Base-by-base conservation (phyloP, 2,888 invertebrate species). In the Drosophila anomelani region DNA sequence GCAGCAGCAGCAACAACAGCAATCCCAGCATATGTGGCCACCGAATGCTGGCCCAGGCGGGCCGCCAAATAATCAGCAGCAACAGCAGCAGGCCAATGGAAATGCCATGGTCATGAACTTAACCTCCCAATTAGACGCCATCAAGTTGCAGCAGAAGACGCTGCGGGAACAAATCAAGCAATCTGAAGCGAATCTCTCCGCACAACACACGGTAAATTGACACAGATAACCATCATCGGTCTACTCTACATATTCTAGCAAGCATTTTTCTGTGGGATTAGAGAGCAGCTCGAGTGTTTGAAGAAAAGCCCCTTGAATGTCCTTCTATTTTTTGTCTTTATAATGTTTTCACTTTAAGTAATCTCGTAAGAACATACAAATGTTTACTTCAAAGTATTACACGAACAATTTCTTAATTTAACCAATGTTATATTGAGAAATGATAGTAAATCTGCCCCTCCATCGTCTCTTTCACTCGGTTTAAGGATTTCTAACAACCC, bases 161-260 rank as follows among this genome's bases (percentile, higher is more conserved):
- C 93, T 98, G 78, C 96, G 96, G 91, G 98, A 98, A 91, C 98
- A 99, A 94, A 97, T 99, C 77, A 95, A 95, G 84, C 98, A 99
- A 92, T 98, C 98, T 90, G 99, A 99, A 93, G 96, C 96, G 90
- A 99, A 99, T 94, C 94, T 99, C 78, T 96, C 96, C 85, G 99
- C 98, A 61, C 99, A 99, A 92, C 98, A 98, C 92, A 95, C 97
- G 91, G 97, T 97, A 89, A 91, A 72, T 86, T 84, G 43, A 67
- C 34, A 53, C 23, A 46, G 49, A 66, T 57, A 41, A 43, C 20
- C 54, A 55, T 77, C 51, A 57, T 76, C 72, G 81, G 79, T 70
- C 51, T 76, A 43, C 56, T 57, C 51, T 58, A 64, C 66, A 70
- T 70, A 47, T 64, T 55, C 38, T 63, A 38, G 59, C 54, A 61